Evolutionary conservation across 64 coral and sea anemone genomes (phyloP).

Genomic region (Orbicella faveolata): DNA sequence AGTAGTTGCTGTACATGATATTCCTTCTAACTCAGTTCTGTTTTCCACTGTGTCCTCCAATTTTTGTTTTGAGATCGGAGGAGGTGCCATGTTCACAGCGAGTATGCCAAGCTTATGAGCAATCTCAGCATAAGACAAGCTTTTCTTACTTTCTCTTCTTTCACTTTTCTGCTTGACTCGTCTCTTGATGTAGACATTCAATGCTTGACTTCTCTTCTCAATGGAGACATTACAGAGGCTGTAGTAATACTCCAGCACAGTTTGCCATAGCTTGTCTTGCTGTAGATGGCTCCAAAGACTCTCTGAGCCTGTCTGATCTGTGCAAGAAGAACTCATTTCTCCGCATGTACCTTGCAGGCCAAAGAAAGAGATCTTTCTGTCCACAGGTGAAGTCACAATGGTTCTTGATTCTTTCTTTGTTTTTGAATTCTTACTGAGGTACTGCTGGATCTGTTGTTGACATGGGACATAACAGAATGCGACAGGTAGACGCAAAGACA

Average conservation of each 20-base stretch:
- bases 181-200: conserved; percentile 79
- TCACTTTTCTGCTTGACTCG: conserved; percentile 23
- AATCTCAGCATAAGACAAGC: conserved; percentile 84
- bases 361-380: conserved; percentile 84
- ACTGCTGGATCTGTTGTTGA: conserved; percentile 64
- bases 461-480: conserved; percentile 87
- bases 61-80: neutral
- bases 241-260: conserved; percentile 86
- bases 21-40: neutral
- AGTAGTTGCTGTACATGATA: neutral
- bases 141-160: conserved; percentile 44
- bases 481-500: conserved; percentile 47
- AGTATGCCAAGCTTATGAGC: conserved; percentile 75
- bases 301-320: conserved; percentile 37
- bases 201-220: conserved; percentile 54
- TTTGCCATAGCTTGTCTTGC: conserved; percentile 71
- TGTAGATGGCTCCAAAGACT: conserved; percentile 68
- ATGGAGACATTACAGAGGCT: conserved; percentile 68
- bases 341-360: neutral
- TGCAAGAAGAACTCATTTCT: neutral
- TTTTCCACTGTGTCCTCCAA: neutral
- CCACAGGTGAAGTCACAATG: conserved; percentile 53
- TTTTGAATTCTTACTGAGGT: conserved; percentile 47
- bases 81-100: neutral
- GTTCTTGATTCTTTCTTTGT: conserved; percentile 36